Conservation (phyloP, 2,113 vertebrate species). For the Calonectris borealis region DNA sequence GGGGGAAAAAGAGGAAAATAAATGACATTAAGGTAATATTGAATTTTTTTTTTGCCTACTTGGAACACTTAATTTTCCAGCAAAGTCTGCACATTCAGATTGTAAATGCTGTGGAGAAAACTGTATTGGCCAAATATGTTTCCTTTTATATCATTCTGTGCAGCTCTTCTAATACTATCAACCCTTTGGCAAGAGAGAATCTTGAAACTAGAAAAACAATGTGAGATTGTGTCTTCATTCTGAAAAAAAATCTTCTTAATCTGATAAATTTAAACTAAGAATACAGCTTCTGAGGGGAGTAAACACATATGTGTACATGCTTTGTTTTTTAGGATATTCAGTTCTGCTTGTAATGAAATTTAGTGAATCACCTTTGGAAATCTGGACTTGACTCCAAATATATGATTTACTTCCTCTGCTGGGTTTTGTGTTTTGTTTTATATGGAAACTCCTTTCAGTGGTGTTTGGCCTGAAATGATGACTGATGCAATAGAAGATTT, state of each 20-base stretch:
- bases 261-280: background rate
- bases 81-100: background rate
- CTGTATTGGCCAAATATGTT: background rate
- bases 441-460: background rate
- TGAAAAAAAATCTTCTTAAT: background rate
- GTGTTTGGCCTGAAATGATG: background rate
- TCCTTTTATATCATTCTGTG: background rate
- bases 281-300: background rate
- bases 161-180: background rate
- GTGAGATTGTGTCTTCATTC: background rate
- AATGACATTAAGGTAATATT: background rate
- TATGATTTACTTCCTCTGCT: background rate
- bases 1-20: background rate
- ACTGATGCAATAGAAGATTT: background rate
- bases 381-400: background rate
- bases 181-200: background rate
- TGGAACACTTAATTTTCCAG: background rate
- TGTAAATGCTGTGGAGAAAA: background rate
- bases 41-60: background rate
- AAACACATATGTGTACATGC: background rate
- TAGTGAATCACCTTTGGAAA: background rate
- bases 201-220: background rate
- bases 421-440: background rate
- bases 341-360: background rate
- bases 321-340: background rate